Conservation (phyloP, 2,113 vertebrate genomes). For the Ariopsis seemanni region DNA sequence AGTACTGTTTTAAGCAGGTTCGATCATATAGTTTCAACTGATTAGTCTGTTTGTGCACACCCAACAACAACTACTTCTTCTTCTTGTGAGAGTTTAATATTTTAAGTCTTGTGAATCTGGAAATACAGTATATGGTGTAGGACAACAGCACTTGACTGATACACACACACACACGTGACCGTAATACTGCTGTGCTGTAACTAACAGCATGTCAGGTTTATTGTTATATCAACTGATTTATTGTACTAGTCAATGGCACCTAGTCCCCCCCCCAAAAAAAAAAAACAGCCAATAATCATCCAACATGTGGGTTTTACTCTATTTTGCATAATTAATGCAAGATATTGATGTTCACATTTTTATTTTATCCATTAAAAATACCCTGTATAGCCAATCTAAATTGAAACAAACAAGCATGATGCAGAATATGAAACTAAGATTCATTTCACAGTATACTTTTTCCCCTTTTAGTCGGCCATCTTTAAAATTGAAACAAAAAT, state of each 20-base stretch:
- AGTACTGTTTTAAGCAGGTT: not conserved
- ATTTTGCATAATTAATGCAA: not conserved
- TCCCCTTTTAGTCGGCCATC: not conserved
- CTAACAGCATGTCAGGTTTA: not conserved
- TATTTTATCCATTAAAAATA: constrained; percentile 8
- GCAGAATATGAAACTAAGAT: not conserved
- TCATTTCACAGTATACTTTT: constrained; percentile 11
- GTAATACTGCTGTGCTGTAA: not conserved
- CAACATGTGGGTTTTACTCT: not conserved
- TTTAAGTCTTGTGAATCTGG: not conserved
- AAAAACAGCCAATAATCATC: not conserved
- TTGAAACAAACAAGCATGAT: constrained; percentile 1
- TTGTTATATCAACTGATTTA: not conserved
- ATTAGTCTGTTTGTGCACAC: not conserved
- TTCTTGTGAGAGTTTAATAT: not conserved
- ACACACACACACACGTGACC: not conserved
- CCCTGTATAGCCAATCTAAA: constrained; percentile 7
- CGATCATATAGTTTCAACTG: not conserved
- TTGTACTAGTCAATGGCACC: not conserved
- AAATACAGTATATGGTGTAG: not conserved
- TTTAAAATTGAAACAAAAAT: not conserved
- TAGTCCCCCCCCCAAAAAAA: not conserved
- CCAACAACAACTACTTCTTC: not conserved
- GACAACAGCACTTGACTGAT: constrained; percentile 8
- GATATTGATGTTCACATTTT: not conserved